These are phyloP conservation scores for Gulo gulo DNA, from an alignment of 2,113 vertebrate genomes.

Conservation along the genomic window DNA sequence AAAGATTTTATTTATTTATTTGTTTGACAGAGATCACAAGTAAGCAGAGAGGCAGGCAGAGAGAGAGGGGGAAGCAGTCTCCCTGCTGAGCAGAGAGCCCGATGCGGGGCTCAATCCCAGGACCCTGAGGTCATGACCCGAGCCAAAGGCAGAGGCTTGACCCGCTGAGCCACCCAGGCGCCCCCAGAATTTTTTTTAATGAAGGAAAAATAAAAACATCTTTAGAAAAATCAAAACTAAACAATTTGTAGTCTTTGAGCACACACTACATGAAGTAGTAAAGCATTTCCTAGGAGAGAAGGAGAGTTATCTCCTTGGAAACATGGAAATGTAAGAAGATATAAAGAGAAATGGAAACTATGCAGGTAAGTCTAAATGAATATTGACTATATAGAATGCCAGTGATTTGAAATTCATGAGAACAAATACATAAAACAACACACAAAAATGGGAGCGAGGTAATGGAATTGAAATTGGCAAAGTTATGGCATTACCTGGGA, in stretches of 20 bases:
- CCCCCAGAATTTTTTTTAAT: background rate
- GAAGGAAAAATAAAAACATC: background rate
- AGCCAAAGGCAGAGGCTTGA: too few species aligned
- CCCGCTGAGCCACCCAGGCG: too few species aligned
- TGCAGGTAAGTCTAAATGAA: background rate
- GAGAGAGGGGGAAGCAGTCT: too few species aligned
- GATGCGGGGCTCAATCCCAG: too few species aligned
- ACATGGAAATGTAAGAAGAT: background rate
- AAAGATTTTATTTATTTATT: too few species aligned
- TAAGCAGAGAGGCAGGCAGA: too few species aligned
- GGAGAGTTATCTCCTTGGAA: background rate
- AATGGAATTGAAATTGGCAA: background rate
- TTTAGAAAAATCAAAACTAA: background rate
- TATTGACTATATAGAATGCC: background rate
- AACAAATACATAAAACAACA: background rate
- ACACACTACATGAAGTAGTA: background rate
- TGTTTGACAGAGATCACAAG: too few species aligned
- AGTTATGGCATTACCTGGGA: background rate
- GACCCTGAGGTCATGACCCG: too few species aligned
- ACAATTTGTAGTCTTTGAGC: background rate
- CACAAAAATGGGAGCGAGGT: background rate
- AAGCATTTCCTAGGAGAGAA: background rate
- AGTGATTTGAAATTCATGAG: background rate
- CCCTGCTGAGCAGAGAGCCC: too few species aligned
- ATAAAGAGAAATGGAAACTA: conserved; percentile 2